Evolutionary conservation across 1,140 invertebrate species (phyloP), one percentile per base, ranked within the genome.

Genomic region (Mizuhopecten yessoensis): DNA sequence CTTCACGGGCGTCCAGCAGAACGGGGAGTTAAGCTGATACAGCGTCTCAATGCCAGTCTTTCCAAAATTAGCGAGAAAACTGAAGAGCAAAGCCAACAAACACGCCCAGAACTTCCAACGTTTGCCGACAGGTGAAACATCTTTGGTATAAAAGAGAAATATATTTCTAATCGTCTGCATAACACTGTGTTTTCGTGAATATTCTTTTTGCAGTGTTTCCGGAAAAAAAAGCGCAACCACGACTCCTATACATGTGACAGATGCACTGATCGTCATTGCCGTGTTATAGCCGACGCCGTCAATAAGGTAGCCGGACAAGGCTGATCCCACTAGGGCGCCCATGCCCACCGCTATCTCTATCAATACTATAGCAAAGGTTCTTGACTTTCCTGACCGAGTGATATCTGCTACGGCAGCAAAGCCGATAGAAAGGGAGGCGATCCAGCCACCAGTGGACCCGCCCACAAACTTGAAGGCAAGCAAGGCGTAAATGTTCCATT

Each of bases 1-100:
- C 86, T 92, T 89, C 15, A 92, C 88, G 20, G 90, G 89, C 34
- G 87, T 87, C 92, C 92, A 92, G 34, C 92, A 92, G 57, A 91
- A 91, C 17, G 92, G 92, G 0, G 88, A 49, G 88, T 90, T 92
- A 11, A 91, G 34, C 33, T 89, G 75, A 88, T 91, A 92, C 0
- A 92, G 57, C 2, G 57, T 91, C 34, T 91, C 90, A 33, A 92
- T 34, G 17, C 49, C 33, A 11, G 34, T 23, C 39, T 45, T 36
- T 15, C 92, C 92, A 34, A 91, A 87, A 33, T 39, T 57, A n/a
- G 88, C 36, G 17, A 89, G 34, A 75, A 39, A 75, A 23, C 57
- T 86, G 10, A 86, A 34, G 20, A 75, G 86, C 42, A 92, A 89
- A 11, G 87, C 88, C 33, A 88, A 23, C 33, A 90, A 75, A 42